These are phyloP conservation scores for Ctenomys sociabilis DNA, from an alignment of 2,113 vertebrate species.

Conservation along the genomic window DNA sequence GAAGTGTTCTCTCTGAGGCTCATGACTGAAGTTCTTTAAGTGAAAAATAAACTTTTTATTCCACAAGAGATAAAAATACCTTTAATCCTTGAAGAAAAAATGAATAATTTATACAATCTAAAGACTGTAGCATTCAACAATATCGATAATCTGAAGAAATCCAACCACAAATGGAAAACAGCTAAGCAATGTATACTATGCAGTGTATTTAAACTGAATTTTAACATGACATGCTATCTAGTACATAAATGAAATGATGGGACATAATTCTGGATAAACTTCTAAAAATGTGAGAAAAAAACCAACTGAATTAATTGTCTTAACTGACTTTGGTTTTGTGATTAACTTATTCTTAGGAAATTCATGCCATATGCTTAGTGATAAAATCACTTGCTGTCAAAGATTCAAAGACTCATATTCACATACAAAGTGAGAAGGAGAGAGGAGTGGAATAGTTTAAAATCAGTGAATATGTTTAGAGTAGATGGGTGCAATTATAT, in stretches of 20 bases:
- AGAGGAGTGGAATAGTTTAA: background rate
- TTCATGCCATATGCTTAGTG: background rate
- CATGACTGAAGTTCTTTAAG: slow-evolving; percentile 9
- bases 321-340: background rate
- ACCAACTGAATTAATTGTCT: slow-evolving; percentile 28
- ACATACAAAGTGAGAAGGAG: background rate
- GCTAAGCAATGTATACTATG: background rate
- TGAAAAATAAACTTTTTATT: background rate
- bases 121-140: background rate
- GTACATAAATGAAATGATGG: background rate
- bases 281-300: background rate
- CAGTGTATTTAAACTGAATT: background rate
- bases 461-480: background rate
- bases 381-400: background rate
- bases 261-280: background rate
- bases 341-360: background rate
- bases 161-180: background rate
- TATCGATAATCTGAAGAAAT: slow-evolving; percentile 14
- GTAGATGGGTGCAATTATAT: background rate
- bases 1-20: background rate
- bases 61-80: slow-evolving; percentile 8
- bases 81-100: slow-evolving; percentile 39
- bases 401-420: background rate
- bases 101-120: background rate
- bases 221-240: background rate